These are phyloP conservation scores for Adelges cooleyi DNA, from an alignment of 1,140 invertebrate genomes.

Conservation along the genomic window DNA sequence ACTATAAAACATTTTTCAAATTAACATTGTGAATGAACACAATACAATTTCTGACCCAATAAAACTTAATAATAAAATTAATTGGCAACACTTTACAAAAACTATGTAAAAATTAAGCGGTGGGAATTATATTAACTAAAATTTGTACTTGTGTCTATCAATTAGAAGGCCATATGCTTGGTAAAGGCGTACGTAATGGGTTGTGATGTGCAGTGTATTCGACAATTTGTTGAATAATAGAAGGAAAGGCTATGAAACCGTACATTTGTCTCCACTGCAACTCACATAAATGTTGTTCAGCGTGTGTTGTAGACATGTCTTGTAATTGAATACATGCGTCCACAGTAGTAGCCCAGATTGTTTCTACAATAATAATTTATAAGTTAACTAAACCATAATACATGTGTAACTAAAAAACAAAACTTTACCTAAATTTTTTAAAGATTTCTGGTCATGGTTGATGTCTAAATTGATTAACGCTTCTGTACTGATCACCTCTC, in stretches of 20 bases:
- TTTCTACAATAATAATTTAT: conserved; percentile 32
- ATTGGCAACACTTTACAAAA: no score
- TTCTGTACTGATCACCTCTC: conserved; percentile 36
- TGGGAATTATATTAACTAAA: neutral
- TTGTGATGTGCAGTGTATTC: conserved; percentile 29
- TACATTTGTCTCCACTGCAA: conserved; percentile 35
- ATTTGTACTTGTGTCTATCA: conserved; percentile 20
- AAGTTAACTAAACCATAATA: neutral
- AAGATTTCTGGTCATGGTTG: conserved; percentile 34
- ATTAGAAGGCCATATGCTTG: conserved; percentile 19
- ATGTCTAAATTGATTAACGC: conserved; percentile 35
- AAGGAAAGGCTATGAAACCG: conserved; percentile 31
- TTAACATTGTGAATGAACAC: no score
- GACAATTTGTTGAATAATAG: conserved; percentile 33
- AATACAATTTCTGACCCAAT: no score
- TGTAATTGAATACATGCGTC: conserved; percentile 36
- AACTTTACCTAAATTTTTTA: conserved; percentile 36
- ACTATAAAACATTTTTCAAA: no score
- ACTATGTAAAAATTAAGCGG: conserved; percentile 2
- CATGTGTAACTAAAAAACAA: neutral
- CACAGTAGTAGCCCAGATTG: conserved; percentile 36
- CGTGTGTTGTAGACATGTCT: conserved; percentile 32
- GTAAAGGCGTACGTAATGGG: conserved; percentile 4
- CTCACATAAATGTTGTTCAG: conserved; percentile 33
- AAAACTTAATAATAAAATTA: no score